These are phyloP conservation scores for Daubentonia madagascariensis DNA, from an alignment of 2,113 vertebrate genomes.

Conservation along the genomic window DNA sequence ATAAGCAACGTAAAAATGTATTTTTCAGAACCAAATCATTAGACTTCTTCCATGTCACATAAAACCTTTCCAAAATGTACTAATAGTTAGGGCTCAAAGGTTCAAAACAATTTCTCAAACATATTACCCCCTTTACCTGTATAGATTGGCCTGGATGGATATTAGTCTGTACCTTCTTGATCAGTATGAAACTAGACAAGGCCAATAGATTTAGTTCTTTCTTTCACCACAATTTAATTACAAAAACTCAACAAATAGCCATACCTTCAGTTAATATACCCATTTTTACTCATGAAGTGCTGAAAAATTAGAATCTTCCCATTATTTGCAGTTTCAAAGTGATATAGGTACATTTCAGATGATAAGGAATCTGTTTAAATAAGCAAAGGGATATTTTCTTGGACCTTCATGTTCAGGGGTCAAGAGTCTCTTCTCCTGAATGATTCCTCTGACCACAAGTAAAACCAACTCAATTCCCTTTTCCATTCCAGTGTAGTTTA, in stretches of 20 bases:
- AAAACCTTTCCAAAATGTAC: background rate
- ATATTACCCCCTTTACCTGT: background rate
- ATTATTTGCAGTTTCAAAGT: background rate
- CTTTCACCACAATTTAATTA: background rate
- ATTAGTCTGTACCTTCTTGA: background rate
- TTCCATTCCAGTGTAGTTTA: background rate
- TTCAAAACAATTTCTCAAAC: background rate
- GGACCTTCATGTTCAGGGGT: background rate
- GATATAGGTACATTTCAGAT: background rate
- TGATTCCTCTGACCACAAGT: background rate
- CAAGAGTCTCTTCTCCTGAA: background rate
- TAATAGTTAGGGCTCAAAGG: background rate
- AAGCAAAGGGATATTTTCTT: background rate
- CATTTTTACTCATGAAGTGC: background rate
- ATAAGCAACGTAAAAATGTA: background rate
- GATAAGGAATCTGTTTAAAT: background rate
- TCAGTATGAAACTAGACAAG: background rate
- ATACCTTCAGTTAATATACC: background rate
- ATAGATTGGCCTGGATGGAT: background rate
- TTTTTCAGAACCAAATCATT: constrained; percentile 5
- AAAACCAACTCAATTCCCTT: background rate
- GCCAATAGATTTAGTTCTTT: background rate
- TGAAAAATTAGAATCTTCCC: background rate
- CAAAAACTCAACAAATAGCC: background rate
- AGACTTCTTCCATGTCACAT: background rate